Evolutionary conservation across 2,797 vertebrate genomes (phyloP).

Genomic region (Betta splendens): DNA sequence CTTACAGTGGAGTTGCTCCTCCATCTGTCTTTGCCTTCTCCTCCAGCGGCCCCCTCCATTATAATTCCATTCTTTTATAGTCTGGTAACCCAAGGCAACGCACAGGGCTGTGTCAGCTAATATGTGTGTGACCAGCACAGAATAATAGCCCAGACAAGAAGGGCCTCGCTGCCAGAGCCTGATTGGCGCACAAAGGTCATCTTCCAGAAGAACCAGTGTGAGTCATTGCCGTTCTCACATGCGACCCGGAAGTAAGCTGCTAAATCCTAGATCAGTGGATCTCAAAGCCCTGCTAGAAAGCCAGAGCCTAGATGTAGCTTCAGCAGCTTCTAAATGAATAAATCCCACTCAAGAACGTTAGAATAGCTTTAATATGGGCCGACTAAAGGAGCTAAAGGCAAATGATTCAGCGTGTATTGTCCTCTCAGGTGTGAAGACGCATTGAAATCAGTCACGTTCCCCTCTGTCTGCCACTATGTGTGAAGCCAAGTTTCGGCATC

Average conservation of each 20-base stretch:
- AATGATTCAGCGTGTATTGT: conserved; percentile 80
- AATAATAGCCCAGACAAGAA: conserved; percentile 57
- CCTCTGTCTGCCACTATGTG: conserved; percentile 57
- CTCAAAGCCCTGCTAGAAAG: conserved; percentile 13
- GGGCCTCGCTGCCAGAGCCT: conserved; percentile 42
- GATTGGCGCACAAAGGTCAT: conserved; percentile 59
- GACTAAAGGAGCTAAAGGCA: conserved; percentile 51
- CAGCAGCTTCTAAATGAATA: background rate
- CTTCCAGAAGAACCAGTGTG: conserved; percentile 42
- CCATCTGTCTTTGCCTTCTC: conserved; percentile 21
- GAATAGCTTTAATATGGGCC: conserved; percentile 44
- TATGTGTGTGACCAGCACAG: conserved; percentile 53
- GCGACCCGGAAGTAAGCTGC: conserved; percentile 24
- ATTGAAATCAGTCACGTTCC: conserved; percentile 81
- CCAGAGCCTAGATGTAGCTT: background rate
- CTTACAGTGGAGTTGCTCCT: conserved; percentile 22
- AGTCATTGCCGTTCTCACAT: conserved; percentile 20
- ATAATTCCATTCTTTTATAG: conserved; percentile 76
- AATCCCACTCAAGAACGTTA: conserved; percentile 25
- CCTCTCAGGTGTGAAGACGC: conserved; percentile 68
- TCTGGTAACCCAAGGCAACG: conserved; percentile 78
- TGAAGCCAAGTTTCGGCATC: conserved; percentile 76
- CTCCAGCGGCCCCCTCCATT: conserved; percentile 54
- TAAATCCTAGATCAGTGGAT: conserved; percentile 27
- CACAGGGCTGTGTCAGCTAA: conserved; percentile 62